Conservation (phyloP, 2,888 invertebrate species). For the Ptycholaimellus sp. region DNA sequence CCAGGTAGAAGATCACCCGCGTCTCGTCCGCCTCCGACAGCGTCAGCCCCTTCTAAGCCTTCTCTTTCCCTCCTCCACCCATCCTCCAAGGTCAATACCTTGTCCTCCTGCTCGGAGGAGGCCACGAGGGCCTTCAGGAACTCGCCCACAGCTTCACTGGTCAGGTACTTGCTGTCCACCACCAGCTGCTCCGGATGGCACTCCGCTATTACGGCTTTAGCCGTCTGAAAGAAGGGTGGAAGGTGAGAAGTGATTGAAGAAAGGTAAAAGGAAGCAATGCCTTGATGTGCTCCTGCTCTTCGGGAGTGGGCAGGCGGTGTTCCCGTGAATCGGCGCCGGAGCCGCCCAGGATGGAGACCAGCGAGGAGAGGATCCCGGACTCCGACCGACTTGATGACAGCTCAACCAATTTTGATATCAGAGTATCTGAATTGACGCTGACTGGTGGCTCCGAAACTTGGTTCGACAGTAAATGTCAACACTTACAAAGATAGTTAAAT, state of each 20-base stretch:
- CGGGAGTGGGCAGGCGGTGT: conserved; percentile 44
- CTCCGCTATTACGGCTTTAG: conserved; percentile 61
- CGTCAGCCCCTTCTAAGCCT: not conserved
- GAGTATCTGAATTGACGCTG: no score
- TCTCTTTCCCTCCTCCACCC: conserved; percentile 1
- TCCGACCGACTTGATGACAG: conserved; percentile 12
- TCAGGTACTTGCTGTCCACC: conserved; percentile 76
- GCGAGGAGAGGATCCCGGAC: conserved; percentile 18
- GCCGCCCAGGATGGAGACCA: conserved; percentile 18
- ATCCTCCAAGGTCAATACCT: not conserved
- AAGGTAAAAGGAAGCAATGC: conserved; percentile 10
- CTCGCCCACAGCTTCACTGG: conserved; percentile 49
- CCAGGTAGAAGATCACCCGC: conserved; percentile 68
- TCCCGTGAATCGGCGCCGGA: conserved; percentile 10
- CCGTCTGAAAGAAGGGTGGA: conserved; percentile 30
- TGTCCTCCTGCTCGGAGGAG: not conserved
- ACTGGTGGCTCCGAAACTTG: no score
- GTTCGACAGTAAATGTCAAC: no score
- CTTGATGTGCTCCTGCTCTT: conserved; percentile 59
- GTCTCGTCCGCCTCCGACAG: conserved; percentile 39
- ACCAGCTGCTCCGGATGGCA: conserved; percentile 74
- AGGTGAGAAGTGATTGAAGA: no score
- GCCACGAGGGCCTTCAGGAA: conserved; percentile 39
- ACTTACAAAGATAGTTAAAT: no score
- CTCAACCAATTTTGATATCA: no score